phyloP scores from a whole-genome alignment of 2,888 invertebrate genomes.

The Hermodice carunculata region DNA sequence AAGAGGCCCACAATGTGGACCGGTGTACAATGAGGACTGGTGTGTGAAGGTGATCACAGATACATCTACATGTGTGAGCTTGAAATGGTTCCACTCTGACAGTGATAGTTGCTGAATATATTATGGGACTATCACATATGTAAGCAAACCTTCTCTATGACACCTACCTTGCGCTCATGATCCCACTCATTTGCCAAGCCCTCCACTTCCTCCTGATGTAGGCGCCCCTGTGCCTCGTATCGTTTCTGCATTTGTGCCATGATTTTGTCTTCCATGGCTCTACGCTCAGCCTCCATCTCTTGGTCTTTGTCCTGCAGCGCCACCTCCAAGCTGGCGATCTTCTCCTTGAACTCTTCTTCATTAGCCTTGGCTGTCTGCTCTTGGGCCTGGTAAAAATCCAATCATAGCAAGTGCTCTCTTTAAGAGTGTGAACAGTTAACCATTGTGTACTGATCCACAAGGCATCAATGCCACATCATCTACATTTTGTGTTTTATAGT shows the following conservation, averaged over 20 bases:
- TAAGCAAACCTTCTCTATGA: too few relatives aligned
- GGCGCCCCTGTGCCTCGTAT: constrained; percentile 44
- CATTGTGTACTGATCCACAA: too few relatives aligned
- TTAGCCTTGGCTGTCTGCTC: constrained; percentile 43
- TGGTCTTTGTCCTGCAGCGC: constrained; percentile 33
- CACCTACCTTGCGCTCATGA: constrained; percentile 54
- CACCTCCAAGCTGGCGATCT: constrained; percentile 44
- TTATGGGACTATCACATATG: too few relatives aligned
- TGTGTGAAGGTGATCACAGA: too few relatives aligned
- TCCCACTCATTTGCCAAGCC: constrained; percentile 58
- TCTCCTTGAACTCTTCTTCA: constrained; percentile 42
- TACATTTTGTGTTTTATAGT: too few relatives aligned
- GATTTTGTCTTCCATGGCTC: constrained; percentile 45
- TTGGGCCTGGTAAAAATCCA: constrained; percentile 11
- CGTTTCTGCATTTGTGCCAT: constrained; percentile 47
- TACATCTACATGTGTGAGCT: too few relatives aligned
- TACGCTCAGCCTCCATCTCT: constrained; percentile 48
- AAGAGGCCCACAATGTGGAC: too few relatives aligned
- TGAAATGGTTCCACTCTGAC: too few relatives aligned
- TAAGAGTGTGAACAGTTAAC: neutral
- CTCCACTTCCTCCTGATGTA: constrained; percentile 51
- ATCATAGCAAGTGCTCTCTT: neutral
- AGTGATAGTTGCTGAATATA: too few relatives aligned
- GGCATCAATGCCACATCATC: too few relatives aligned
- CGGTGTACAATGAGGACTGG: too few relatives aligned